phyloP scores from a whole-genome alignment of 2,113 vertebrate genomes.

The Prionailurus viverrinus region DNA sequence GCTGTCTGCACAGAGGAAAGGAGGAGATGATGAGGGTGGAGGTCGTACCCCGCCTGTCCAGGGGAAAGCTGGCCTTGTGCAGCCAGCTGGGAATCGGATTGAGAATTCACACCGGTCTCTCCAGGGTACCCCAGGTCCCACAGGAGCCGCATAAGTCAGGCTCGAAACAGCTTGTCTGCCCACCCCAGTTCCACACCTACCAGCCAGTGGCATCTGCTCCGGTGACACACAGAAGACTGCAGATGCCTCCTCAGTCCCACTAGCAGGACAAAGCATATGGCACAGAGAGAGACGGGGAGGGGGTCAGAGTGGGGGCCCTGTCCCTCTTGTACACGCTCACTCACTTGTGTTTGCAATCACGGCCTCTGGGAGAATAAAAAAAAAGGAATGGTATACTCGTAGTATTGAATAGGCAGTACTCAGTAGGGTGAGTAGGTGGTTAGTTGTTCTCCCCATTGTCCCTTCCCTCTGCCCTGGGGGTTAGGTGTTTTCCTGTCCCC shows the following conservation, averaged over 20 bases:
- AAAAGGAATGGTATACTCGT: background rate
- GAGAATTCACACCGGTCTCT: background rate
- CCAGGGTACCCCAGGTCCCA: background rate
- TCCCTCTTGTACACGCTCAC: background rate
- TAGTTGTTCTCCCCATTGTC: background rate
- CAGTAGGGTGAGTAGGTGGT: background rate
- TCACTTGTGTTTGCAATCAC: background rate
- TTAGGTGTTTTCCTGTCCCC: too few relatives aligned
- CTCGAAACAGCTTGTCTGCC: background rate
- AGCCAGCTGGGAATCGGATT: background rate
- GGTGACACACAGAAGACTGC: background rate
- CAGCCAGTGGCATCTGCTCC: background rate
- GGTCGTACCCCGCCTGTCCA: background rate
- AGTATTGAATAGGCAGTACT: background rate
- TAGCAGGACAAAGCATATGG: background rate
- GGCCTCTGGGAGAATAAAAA: background rate
- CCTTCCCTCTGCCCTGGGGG: background rate
- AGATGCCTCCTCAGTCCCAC: background rate
- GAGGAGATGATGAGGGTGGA: too few relatives aligned
- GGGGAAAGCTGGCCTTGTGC: background rate
- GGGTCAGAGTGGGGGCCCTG: background rate
- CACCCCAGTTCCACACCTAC: background rate
- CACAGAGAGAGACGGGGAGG: background rate
- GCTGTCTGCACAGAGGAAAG: background rate
- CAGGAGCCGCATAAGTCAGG: background rate